Percentiles rank a stretch among this genome's conserved stretches.
Evolutionary conservation across 2,113 vertebrate species (phyloP).

Genomic region (Heliornis fulica): DNA sequence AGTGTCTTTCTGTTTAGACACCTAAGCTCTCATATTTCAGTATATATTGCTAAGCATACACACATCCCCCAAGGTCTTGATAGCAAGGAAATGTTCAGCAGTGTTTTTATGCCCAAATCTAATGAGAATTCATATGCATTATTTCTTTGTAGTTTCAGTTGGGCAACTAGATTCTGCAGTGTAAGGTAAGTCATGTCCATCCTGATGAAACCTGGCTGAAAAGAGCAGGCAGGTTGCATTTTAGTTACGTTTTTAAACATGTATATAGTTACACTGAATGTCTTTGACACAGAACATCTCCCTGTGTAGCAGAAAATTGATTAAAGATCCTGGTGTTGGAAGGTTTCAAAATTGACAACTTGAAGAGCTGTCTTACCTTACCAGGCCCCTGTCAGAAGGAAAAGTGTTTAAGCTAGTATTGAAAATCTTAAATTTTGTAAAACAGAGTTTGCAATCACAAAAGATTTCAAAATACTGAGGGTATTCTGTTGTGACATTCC

Average conservation of each 20-base stretch:
- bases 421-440: neutral
- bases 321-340: neutral
- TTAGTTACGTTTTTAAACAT: neutral
- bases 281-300: neutral
- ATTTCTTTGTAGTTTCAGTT: neutral
- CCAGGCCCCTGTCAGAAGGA: neutral
- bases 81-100: neutral
- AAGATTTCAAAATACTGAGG: neutral
- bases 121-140: neutral
- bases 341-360: neutral
- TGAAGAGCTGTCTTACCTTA: neutral
- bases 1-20: neutral
- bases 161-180: neutral
- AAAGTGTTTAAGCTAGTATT: neutral
- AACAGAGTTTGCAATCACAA: neutral
- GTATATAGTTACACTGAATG: neutral
- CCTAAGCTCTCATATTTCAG: neutral
- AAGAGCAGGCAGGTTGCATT: neutral
- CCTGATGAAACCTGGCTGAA: neutral
- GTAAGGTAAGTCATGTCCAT: neutral
- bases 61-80: neutral
- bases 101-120: neutral
- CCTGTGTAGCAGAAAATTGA: neutral
- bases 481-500: neutral
- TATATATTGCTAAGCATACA: neutral